A percentile compares a stretch with the other conserved stretches of the same genome.
Evolutionary conservation across 2,888 invertebrate species (phyloP).

Genomic region (Cepaea hortensis): DNA sequence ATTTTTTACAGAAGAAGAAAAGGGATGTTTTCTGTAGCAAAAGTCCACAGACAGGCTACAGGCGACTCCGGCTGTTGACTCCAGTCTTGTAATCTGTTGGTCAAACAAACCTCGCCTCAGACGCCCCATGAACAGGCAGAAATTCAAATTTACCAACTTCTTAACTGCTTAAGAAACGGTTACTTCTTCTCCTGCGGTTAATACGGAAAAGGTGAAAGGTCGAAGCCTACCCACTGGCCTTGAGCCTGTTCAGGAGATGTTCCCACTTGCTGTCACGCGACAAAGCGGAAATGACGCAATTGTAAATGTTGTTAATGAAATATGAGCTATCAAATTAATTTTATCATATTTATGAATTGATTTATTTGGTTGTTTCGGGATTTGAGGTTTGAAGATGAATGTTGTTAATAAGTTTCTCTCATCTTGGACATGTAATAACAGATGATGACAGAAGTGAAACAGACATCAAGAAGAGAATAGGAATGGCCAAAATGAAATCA

Average conservation of each 20-base stretch:
- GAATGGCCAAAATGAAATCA: no score
- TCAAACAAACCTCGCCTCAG: not conserved
- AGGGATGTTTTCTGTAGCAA: not conserved
- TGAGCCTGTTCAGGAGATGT: not conserved
- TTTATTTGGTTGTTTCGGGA: no score
- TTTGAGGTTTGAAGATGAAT: no score
- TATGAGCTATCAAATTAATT: no score
- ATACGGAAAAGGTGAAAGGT: slow-evolving; percentile 5
- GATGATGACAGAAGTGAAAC: no score
- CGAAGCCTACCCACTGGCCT: not conserved
- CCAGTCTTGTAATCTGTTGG: slow-evolving; percentile 2
- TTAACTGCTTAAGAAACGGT: slow-evolving; percentile 9
- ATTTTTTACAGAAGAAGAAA: no score
- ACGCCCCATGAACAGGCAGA: not conserved
- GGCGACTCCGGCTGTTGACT: slow-evolving; percentile 15
- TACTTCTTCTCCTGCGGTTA: not conserved
- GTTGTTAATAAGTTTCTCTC: no score
- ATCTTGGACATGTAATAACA: no score
- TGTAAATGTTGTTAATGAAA: no score
- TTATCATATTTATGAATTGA: no score
- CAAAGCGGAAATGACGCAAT: slow-evolving; percentile 8
- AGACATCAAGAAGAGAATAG: no score
- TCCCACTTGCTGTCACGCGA: not conserved
- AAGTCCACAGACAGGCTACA: not conserved
- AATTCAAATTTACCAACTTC: slow-evolving; percentile 22